These are phyloP conservation scores for Plectropomus leopardus DNA, from an alignment of 2,113 vertebrate genomes.

Conservation along the genomic window DNA sequence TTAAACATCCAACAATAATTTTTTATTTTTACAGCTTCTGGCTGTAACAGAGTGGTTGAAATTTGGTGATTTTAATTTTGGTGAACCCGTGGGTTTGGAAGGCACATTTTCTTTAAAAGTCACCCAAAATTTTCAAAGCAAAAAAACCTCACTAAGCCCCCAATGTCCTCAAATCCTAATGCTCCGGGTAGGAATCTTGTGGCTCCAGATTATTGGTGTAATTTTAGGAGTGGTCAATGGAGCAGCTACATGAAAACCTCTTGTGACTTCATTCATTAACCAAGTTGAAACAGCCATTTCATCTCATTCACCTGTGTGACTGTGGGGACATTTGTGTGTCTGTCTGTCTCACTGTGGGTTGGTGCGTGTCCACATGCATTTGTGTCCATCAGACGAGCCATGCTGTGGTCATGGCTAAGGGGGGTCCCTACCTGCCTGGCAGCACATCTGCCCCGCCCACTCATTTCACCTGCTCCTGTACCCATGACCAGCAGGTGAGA, in stretches of 20 bases:
- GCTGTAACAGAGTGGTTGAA: no score
- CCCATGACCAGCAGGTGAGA: constrained; percentile 85
- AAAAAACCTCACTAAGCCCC: no score
- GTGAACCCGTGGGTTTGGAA: no score
- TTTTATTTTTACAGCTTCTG: no score
- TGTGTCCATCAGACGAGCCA: constrained; percentile 91
- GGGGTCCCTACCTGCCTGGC: constrained; percentile 90
- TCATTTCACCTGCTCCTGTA: constrained; percentile 90
- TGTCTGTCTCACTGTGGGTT: constrained; percentile 19
- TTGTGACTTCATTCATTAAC: constrained; percentile 15
- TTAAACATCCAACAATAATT: no score
- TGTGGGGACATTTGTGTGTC: constrained; percentile 45
- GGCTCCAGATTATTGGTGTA: neutral
- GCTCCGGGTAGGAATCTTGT: neutral
- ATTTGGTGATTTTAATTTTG: no score
- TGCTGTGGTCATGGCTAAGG: constrained; percentile 95
- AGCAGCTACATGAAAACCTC: constrained; percentile 2
- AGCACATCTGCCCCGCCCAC: constrained; percentile 88
- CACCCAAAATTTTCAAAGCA: no score
- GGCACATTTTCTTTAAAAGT: no score
- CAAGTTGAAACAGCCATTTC: constrained; percentile 32
- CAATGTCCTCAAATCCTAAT: no score
- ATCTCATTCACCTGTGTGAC: constrained; percentile 57
- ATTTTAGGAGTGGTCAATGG: neutral
- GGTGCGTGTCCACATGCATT: constrained; percentile 2